Evolutionary conservation across 2,888 invertebrate genomes (phyloP).

Genomic region (Ichneumon xanthorius): DNA sequence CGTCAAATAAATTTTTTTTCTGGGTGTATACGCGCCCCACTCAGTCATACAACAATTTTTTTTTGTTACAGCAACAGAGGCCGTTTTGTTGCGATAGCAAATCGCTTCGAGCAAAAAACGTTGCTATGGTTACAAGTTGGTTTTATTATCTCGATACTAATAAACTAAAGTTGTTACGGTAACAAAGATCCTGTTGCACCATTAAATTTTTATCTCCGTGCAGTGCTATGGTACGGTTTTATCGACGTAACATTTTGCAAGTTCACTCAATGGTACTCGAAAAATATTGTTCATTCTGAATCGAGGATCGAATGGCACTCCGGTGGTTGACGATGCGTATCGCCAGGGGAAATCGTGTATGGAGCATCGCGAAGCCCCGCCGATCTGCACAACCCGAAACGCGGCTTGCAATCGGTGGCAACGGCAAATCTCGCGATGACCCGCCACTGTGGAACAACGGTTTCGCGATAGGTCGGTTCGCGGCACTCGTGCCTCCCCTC

Average conservation of each 20-base stretch:
- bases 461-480: conserved; percentile 64
- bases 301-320: conserved; percentile 24
- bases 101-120: no score
- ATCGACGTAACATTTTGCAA: not conserved
- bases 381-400: conserved; percentile 43
- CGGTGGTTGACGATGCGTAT: conserved; percentile 21
- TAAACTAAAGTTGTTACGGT: no score
- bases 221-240: not conserved
- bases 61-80: no score
- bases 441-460: conserved; percentile 20
- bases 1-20: no score
- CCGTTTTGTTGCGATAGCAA: no score
- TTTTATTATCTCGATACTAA: no score
- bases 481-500: conserved; percentile 42
- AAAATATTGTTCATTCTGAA: conserved; percentile 21
- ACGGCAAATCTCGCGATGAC: conserved; percentile 56
- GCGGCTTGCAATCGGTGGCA: conserved; percentile 46
- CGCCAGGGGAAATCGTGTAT: conserved; percentile 29
- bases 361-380: not conserved
- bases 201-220: no score
- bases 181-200: no score
- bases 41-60: no score
- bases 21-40: no score
- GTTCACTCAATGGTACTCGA: not conserved
- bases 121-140: no score